Evolutionary conservation across 35 echinoderm and acorn worm genomes (phyloP).

Genomic region (Nesometra sesokonis): DNA sequence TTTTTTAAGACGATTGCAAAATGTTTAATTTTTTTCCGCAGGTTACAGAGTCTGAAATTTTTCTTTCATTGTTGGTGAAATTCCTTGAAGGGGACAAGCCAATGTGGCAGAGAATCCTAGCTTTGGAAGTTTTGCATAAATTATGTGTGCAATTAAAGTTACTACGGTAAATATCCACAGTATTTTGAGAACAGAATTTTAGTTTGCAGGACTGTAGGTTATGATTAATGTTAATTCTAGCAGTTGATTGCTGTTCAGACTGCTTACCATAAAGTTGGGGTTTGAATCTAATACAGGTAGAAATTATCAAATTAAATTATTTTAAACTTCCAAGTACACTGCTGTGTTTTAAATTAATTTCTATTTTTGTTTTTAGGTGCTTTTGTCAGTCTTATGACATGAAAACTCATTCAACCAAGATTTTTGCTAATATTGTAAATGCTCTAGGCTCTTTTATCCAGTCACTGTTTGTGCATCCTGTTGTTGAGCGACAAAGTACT

Average conservation of each 20-base stretch:
- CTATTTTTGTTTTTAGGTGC: constrained; percentile 37
- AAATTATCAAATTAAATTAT: no score
- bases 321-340: no score
- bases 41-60: constrained; percentile 98
- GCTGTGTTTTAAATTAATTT: neutral
- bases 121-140: constrained; percentile 88
- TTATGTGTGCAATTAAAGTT: constrained; percentile 74
- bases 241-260: no score
- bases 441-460: constrained; percentile 87
- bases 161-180: constrained; percentile 53
- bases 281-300: no score
- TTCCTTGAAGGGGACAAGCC: constrained; percentile 89
- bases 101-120: constrained; percentile 66
- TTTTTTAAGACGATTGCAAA: no score
- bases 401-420: constrained; percentile 92
- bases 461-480: constrained; percentile 77
- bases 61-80: constrained; percentile 84
- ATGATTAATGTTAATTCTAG: no score
- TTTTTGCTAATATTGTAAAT: constrained; percentile 98
- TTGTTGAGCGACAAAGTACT: constrained; percentile 44
- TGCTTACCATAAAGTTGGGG: no score
- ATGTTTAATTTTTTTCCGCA: constrained; percentile 24
- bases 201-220: no score
- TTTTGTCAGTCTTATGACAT: constrained; percentile 94
- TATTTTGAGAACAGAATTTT: no score